Percentiles rank a stretch among this genome's conserved stretches.
These are phyloP conservation scores for Nannospalax galili DNA, from an alignment of 2,113 vertebrate genomes.

Conservation along the genomic window DNA sequence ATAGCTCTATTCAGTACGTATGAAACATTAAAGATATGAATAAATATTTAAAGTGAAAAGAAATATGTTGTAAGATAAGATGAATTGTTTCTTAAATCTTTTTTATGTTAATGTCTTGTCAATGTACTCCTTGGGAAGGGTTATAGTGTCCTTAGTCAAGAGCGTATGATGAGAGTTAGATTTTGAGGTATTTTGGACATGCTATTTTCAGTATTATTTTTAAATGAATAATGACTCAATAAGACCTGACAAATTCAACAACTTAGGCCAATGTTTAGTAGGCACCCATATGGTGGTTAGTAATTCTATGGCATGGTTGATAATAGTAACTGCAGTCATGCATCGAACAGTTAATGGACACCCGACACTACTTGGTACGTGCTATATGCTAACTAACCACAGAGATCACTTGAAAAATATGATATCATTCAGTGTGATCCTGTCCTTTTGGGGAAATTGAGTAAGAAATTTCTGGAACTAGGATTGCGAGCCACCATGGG, in stretches of 20 bases:
- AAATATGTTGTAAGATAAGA: neutral
- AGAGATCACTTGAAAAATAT: neutral
- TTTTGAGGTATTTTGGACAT: neutral
- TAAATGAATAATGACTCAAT: neutral
- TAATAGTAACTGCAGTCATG: neutral
- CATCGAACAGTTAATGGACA: neutral
- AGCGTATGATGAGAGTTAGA: neutral
- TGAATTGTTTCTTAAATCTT: neutral
- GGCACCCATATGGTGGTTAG: neutral
- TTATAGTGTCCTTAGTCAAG: neutral
- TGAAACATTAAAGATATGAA: neutral
- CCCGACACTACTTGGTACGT: neutral
- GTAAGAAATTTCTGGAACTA: neutral
- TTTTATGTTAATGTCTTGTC: neutral
- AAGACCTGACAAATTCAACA: neutral
- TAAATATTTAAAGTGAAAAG: neutral
- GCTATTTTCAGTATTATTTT: constrained; percentile 24
- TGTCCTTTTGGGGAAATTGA: neutral
- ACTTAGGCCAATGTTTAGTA: neutral
- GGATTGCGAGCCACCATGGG: neutral
- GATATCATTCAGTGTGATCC: neutral
- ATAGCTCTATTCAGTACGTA: neutral
- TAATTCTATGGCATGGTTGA: neutral
- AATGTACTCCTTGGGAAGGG: neutral
- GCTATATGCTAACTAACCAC: neutral